Base-by-base conservation (phyloP, 2,888 invertebrate genomes). In the Aleiodes alternator region DNA sequence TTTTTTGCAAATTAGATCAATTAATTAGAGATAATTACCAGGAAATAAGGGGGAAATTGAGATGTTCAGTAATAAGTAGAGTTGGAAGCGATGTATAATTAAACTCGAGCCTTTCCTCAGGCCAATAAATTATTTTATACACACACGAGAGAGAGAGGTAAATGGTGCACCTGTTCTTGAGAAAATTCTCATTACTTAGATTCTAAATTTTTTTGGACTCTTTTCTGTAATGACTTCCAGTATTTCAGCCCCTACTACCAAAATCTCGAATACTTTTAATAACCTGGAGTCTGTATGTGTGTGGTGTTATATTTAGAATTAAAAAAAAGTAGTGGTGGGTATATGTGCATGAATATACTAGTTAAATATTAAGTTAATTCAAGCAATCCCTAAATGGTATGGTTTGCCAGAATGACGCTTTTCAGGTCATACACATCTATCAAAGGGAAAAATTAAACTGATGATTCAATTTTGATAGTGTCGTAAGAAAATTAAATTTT, bases 181-280 rank as follows among this genome's bases (percentile, higher is more conserved):
- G 14, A 34, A 9, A 43, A 64, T 61, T 61, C n/a, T 61, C 61
- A 16, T 23, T 12, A 64, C 43, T 64, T 23, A 64, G 64, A 48
- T 11, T 48, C 9, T 16, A 43, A 23, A 23, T 23, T 23, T 23
- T 43, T 43, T 64, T 23, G 16, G 43, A 48, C 43, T 59, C 11
- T 64, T 23, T 43, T 48, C 43, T 16, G 48, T 43, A 43, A 64
- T 64, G 23, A 64, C 64, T 48, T 43, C 48, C 43, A 64, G 64
- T 64, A 23, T 69, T 38, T 61, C 14, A 34, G 82, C 83, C 82
- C 73, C 38, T 68, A 29, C 76, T 66, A 57, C 61, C 48, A 72
- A 82, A 69, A 5, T 9, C 82, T 80, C 86, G 85, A 87, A 86
- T 76, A 87, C 86, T 87, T 87, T 86, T 88, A 88, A 88, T 87